Base-by-base conservation (phyloP, 2,888 invertebrate species). In the Spodoptera picta region DNA sequence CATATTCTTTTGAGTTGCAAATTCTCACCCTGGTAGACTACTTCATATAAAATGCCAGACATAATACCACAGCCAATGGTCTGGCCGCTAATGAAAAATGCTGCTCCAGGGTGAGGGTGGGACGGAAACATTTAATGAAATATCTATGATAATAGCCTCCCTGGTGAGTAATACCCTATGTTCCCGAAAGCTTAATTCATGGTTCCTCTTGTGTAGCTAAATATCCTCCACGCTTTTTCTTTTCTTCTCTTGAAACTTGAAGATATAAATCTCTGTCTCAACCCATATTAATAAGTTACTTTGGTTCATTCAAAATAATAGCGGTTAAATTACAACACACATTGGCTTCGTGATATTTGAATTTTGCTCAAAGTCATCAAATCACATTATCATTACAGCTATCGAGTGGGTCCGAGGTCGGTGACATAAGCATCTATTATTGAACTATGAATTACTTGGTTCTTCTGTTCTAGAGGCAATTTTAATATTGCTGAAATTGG, bases 11-110 rank as follows among this genome's bases (percentile, higher is more conserved):
- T 59, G 47, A 52, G 48, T 59, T 73, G 59, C 27, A 66, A 73
- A 46, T 69, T 27, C 12, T 10, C 31, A 12, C 14, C 14, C 36
- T 51, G 41, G 5, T 42, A 51, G 49, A 24, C 36, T 57, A 55
- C 51, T 66, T 55, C 44, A 69, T 49, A 56, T 73, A 46, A 47
- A 53, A 73, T 51, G 1, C 74, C 52, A 69, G 69, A 67, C 56
- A 24, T 31, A 14, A 36, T 36, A 14, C 12, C 9, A 36, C 60
- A 47, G 65, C 44, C 64, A 70, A 70, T 50, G 65, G 59, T 62
- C 60, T 59, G 49, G 36, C 14, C 24, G 36, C 58, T 51, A 45
- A 64, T 61, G 53, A 75, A 70, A 65, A 64, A 36, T 57, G 27
- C 45, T 53, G 45, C 27, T 43, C 36, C 24, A 45, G 52, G 47